These are phyloP conservation scores for Merops nubicus DNA, from an alignment of 2,113 vertebrate genomes.

Conservation along the genomic window DNA sequence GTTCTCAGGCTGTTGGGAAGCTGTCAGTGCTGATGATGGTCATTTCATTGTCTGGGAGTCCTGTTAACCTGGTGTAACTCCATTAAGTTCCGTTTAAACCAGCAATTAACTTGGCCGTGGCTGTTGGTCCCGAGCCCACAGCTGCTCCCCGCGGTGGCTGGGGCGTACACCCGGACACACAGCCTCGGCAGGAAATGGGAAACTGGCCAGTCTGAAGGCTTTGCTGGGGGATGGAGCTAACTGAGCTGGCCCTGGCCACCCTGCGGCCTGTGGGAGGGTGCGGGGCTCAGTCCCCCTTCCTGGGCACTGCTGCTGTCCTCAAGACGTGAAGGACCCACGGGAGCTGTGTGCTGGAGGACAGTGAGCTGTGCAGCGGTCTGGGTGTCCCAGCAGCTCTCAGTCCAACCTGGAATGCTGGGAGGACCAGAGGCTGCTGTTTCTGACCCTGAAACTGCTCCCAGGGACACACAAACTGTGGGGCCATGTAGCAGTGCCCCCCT, in stretches of 20 bases:
- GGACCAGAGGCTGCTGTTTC: neutral
- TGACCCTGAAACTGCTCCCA: neutral
- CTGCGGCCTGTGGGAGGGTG: neutral
- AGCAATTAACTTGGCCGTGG: neutral
- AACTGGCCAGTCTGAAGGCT: accelerated
- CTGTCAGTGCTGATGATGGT: neutral
- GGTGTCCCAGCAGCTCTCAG: neutral
- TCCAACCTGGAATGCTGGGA: neutral
- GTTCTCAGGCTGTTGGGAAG: neutral
- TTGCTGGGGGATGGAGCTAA: neutral
- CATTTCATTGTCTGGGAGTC: neutral
- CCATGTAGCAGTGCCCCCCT: neutral
- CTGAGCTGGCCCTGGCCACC: neutral
- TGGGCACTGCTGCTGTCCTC: neutral
- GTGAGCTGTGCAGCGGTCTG: neutral
- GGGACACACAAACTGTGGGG: neutral
- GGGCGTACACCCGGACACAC: accelerated
- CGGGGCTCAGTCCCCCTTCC: neutral
- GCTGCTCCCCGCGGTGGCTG: neutral
- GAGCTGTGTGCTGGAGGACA: neutral
- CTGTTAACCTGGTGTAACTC: neutral
- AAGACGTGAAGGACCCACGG: neutral
- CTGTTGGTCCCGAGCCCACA: neutral
- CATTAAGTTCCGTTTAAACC: neutral
- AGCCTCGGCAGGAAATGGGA: neutral